Evolutionary conservation across 2,113 vertebrate species (phyloP).

Genomic region (Cephalopholis sonnerati): DNA sequence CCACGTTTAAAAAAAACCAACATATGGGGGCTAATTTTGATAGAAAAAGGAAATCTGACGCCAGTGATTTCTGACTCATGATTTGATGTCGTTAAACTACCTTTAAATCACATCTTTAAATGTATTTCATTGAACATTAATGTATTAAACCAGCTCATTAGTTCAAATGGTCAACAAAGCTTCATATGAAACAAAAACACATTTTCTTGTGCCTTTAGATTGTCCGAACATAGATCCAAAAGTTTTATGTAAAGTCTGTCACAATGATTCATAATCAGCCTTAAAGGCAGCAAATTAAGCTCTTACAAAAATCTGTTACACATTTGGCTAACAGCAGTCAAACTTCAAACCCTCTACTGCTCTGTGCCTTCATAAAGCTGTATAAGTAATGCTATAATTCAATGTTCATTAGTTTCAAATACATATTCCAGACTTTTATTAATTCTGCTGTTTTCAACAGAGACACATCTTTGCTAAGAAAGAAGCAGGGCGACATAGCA

Average conservation of each 20-base stretch:
- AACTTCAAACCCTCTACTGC: background rate
- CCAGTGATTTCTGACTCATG: background rate
- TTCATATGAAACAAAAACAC: background rate
- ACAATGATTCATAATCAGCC: background rate
- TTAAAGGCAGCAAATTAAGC: background rate
- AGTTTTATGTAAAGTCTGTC: background rate
- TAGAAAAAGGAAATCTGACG: background rate
- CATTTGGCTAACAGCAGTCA: background rate
- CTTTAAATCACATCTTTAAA: background rate
- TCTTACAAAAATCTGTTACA: conserved; percentile 11
- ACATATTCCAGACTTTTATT: conserved; percentile 2
- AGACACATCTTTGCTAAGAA: conserved; percentile 5
- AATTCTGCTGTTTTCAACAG: conserved; percentile 20
- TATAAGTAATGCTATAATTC: conserved; percentile 10
- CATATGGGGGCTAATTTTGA: too few species aligned
- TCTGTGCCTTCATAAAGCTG: background rate
- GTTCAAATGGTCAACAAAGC: background rate
- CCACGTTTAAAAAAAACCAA: too few species aligned
- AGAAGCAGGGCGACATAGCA: background rate
- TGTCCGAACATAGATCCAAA: background rate
- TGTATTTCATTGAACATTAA: background rate
- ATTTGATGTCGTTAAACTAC: background rate
- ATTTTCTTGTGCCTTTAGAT: background rate
- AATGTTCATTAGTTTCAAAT: conserved; percentile 4
- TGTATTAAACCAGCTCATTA: background rate